These are phyloP conservation scores for Cotesia congregata DNA, from an alignment of 2,888 invertebrate species.

Conservation along the genomic window DNA sequence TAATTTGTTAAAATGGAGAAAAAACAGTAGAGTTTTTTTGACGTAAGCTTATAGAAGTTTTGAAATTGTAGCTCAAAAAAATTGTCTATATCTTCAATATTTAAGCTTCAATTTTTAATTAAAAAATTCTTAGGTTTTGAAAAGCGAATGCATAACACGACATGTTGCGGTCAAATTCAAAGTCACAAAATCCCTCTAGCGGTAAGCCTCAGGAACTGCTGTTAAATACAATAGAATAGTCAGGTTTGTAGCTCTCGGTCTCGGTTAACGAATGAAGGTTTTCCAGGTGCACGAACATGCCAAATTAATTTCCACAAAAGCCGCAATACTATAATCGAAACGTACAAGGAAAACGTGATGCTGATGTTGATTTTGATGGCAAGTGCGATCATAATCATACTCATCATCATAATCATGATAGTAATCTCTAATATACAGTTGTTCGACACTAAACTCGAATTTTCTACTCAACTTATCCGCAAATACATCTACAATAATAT, in stretches of 20 bases:
- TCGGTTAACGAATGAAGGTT: conserved; percentile 23
- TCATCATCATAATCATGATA: not conserved
- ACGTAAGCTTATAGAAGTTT: too few species aligned
- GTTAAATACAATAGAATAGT: not conserved
- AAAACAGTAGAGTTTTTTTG: too few species aligned
- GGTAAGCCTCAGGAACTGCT: not conserved
- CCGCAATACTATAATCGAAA: conserved; percentile 37
- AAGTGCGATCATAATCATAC: not conserved
- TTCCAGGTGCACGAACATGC: conserved; percentile 41
- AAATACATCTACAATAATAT: conserved; percentile 18
- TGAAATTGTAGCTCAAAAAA: too few species aligned
- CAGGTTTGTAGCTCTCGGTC: not conserved
- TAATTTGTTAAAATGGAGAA: too few species aligned
- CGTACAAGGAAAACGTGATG: conserved; percentile 28
- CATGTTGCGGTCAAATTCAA: not conserved
- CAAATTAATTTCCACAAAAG: conserved; percentile 46
- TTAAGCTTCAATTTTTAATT: too few species aligned
- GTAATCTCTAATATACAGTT: conserved; percentile 22
- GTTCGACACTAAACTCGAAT: conserved; percentile 49
- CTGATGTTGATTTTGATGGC: too few species aligned
- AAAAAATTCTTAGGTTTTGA: not conserved
- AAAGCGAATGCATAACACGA: not conserved
- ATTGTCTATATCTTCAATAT: too few species aligned
- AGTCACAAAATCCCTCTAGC: not conserved
- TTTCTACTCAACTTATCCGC: conserved; percentile 57